These are phyloP conservation scores for Bettongia penicillata DNA, from an alignment of 2,113 vertebrate genomes.

Conservation along the genomic window DNA sequence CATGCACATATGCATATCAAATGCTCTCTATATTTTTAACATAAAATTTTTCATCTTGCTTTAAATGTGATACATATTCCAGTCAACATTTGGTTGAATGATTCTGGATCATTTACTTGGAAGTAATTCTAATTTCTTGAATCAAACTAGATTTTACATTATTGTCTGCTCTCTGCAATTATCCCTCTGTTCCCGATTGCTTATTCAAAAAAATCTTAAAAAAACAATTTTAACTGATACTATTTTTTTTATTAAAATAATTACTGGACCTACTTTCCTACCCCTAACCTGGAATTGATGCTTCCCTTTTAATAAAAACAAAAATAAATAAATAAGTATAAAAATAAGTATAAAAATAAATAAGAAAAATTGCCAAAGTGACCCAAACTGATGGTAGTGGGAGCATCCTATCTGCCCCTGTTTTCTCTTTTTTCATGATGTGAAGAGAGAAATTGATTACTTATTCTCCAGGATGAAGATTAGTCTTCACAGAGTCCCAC, in stretches of 20 bases:
- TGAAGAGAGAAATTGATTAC: neutral
- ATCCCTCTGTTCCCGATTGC: neutral
- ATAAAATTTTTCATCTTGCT: conserved; percentile 38
- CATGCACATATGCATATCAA: neutral
- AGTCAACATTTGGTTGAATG: conserved; percentile 13
- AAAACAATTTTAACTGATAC: neutral
- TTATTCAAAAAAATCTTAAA: neutral
- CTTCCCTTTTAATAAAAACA: neutral
- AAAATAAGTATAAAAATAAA: no score
- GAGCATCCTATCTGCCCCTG: neutral
- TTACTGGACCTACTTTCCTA: neutral
- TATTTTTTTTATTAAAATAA: neutral
- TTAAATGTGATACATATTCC: conserved; percentile 18
- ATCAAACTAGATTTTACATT: neutral
- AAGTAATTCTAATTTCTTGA: neutral
- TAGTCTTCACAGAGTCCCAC: neutral
- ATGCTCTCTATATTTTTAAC: conserved; percentile 22
- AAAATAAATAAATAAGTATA: neutral
- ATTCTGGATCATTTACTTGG: conserved; percentile 14
- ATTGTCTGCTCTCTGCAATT: neutral
- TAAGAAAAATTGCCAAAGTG: neutral
- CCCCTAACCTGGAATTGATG: neutral
- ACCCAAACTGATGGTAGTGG: neutral
- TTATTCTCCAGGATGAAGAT: neutral
- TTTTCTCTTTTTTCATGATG: neutral